Conservation (phyloP, 2,113 vertebrate species). For the Aix galericulata region DNA sequence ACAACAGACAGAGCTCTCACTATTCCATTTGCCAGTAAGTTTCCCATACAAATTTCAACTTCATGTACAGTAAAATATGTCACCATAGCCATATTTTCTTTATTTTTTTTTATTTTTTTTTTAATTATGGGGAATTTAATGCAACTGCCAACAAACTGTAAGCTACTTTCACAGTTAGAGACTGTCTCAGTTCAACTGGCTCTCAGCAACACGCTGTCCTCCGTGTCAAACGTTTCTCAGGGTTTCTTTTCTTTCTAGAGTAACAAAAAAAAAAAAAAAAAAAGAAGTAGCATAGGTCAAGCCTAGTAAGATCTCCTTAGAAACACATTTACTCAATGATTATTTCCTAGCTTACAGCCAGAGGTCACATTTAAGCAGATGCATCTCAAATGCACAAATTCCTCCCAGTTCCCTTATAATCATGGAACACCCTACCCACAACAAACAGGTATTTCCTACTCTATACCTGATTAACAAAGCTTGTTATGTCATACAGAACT, state of each 20-base stretch:
- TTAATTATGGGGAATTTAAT: neutral
- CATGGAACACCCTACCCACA: neutral
- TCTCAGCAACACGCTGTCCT: neutral
- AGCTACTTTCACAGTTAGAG: neutral
- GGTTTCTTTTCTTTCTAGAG: neutral
- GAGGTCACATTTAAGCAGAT: neutral
- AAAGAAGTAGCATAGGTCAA: neutral
- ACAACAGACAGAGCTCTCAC: accelerated
- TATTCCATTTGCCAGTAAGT: neutral
- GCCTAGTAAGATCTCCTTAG: neutral
- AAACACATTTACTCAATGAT: neutral
- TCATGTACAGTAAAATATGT: neutral
- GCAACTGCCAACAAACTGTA: neutral
- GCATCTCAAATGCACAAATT: neutral
- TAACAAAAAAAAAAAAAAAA: neutral
- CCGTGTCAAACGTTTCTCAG: neutral
- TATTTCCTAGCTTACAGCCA: neutral
- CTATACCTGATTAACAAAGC: neutral
- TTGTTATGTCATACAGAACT: neutral
- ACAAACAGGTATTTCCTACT: neutral
- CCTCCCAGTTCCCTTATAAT: neutral
- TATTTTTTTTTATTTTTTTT: neutral
- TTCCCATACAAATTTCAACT: neutral
- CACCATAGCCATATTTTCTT: neutral
- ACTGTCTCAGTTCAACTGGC: neutral